Conservation (phyloP, 2,797 vertebrate species). For the Spea hammondii region DNA sequence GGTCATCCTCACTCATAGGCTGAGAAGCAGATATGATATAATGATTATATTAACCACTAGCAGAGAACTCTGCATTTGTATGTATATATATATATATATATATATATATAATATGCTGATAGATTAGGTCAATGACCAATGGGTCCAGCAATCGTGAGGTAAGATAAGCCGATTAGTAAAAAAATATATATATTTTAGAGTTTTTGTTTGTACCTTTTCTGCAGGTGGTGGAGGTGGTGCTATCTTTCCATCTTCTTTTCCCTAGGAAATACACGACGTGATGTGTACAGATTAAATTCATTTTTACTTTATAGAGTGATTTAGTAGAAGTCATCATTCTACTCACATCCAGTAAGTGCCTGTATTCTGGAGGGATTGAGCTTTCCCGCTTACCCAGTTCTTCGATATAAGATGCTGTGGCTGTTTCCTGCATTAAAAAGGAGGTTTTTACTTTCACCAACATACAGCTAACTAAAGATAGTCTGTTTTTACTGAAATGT, state of each 20-base stretch:
- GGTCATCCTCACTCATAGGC: conserved; percentile 65
- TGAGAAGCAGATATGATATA: conserved; percentile 52
- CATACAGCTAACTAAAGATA: too few relatives aligned
- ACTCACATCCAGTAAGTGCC: conserved; percentile 51
- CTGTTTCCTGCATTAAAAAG: conserved; percentile 61
- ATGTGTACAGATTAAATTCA: neutral
- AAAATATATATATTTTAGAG: neutral
- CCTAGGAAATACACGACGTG: conserved; percentile 56
- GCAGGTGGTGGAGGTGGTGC: conserved; percentile 59
- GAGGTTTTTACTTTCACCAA: neutral
- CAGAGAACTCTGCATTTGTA: too few relatives aligned
- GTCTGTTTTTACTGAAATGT: too few relatives aligned
- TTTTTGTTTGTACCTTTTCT: conserved; percentile 65
- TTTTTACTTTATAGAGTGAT: neutral
- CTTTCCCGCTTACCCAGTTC: conserved; percentile 67
- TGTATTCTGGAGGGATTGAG: conserved; percentile 65
- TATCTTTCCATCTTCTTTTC: conserved; percentile 70
- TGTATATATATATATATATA: neutral
- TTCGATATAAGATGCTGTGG: conserved; percentile 63
- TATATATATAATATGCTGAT: neutral
- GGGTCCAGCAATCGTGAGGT: too few relatives aligned
- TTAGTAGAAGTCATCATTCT: neutral
- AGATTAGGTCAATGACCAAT: too few relatives aligned
- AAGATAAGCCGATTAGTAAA: too few relatives aligned
- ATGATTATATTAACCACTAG: neutral